A percentile compares a stretch with the other conserved stretches of the same genome.
Evolutionary conservation across 2,888 invertebrate species (phyloP).

Genomic region (Pammene fasciana): DNA sequence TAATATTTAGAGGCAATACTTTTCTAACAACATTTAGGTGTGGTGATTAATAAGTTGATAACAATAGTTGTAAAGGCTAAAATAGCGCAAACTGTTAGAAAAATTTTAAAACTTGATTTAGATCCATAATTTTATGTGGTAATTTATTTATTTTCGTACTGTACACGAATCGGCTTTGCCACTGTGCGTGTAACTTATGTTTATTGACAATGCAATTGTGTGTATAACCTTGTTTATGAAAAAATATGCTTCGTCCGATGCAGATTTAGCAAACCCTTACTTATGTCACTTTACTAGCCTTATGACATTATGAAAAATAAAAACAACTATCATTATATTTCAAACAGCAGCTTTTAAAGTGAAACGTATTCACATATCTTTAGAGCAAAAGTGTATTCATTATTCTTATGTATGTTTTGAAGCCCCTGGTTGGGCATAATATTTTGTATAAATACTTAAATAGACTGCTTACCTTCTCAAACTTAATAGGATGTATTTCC

Average conservation of each 20-base stretch:
- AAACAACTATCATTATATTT: neutral
- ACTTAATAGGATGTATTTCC: neutral
- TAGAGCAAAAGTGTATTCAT: constrained; percentile 5
- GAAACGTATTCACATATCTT: constrained; percentile 30
- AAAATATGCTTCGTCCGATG: constrained; percentile 71
- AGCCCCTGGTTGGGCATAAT: constrained; percentile 16
- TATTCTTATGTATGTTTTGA: constrained; percentile 13
- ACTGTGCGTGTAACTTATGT: constrained; percentile 63
- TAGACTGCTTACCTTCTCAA: constrained; percentile 18
- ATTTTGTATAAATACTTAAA: constrained; percentile 18
- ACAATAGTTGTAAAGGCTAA: constrained; percentile 74
- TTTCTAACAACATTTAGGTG: constrained; percentile 80
- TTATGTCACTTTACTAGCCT: constrained; percentile 19
- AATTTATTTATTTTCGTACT: constrained; percentile 67
- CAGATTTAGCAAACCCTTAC: constrained; percentile 68
- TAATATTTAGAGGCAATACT: constrained; percentile 80
- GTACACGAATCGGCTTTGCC: constrained; percentile 66
- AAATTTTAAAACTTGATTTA: constrained; percentile 63
- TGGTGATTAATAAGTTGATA: constrained; percentile 75
- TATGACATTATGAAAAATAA: neutral
- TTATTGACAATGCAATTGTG: constrained; percentile 74
- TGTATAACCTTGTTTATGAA: constrained; percentile 49
- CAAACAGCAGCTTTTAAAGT: constrained; percentile 22
- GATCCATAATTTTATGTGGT: constrained; percentile 62
- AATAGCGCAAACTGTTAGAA: constrained; percentile 55